Base-by-base conservation (phyloP, 2,113 vertebrate species). In the Pyxicephalus adspersus region DNA sequence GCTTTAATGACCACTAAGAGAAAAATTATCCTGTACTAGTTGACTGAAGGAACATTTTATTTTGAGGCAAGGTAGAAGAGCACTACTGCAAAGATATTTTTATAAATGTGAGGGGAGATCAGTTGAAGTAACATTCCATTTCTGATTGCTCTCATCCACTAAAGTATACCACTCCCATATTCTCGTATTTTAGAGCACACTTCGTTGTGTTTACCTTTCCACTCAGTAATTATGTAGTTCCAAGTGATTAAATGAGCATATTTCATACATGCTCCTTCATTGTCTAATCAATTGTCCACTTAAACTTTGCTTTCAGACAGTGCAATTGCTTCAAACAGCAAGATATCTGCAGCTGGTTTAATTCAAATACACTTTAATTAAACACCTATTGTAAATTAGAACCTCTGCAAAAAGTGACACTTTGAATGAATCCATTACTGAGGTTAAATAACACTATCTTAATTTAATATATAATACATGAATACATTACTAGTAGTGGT, bases 211-310 rank as follows among this genome's bases (percentile, higher is more conserved):
- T 58, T 57, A 34, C 58, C 50, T 79, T 63, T 50, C 29, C 5
- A 15, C 52, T 28, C 52, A 28, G 23, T 80, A 54, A 80, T 80
- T 80, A 61, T 25, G 34, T 64, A 34, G 66, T 64, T 51, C 50
- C 3, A 25, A 7, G 23, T 80, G 63, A 80, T 80, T n/a, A 63
- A 80, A 71, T 80, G 34, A 80, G 4, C 38, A 52, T 29, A 26
- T 13, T 23, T 25, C 20, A 26, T 81, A 22, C 19, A 9, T 70
- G 26, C 64, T 29, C 64, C 50, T 18, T 34, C 52, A 25, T 80
- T 63, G 31, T 51, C 77, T 71, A 80, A 63, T 80, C 55, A 71
- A 61, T 71, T 71, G 77, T 80, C 66, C 77, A 71, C 77, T 80
- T 71, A 31, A 80, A 15, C 60, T 45, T 64, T 64, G 58, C 38